A percentile compares a stretch with the other conserved stretches of the same genome.
Evolutionary conservation across 2,888 invertebrate genomes (phyloP).

Genomic region (Cephus spinipes): DNA sequence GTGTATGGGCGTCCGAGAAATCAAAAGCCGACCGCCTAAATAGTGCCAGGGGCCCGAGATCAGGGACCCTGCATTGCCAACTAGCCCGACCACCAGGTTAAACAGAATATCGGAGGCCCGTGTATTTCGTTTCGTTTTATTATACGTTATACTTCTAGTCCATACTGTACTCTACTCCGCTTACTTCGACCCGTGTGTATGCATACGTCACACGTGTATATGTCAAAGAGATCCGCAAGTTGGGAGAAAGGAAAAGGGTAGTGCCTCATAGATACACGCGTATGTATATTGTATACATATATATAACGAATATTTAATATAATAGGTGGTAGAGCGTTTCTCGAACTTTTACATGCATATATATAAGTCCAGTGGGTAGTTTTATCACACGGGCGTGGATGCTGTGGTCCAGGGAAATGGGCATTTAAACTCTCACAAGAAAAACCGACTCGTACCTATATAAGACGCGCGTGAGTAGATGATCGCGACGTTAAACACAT

Average conservation of each 20-base stretch:
- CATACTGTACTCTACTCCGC: background rate
- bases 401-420: background rate
- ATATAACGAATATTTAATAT: no score
- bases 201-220: background rate
- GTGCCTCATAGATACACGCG: no score
- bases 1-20: slow-evolving; percentile 23
- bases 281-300: no score
- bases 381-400: background rate
- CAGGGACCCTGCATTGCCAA: background rate
- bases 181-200: background rate
- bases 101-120: background rate
- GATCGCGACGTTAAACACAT: background rate
- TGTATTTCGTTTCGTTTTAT: background rate
- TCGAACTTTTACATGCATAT: no score
- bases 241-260: background rate
- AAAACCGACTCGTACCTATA: background rate
- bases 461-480: background rate
- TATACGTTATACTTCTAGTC: background rate
- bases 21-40: slow-evolving; percentile 22
- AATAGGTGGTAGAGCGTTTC: no score
- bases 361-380: background rate
- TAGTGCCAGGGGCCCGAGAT: slow-evolving; percentile 13
- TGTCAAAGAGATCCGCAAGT: background rate
- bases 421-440: background rate
- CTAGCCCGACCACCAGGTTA: background rate